Conservation (phyloP, 1,140 invertebrate genomes). For the Philotrypesis tridentata region DNA sequence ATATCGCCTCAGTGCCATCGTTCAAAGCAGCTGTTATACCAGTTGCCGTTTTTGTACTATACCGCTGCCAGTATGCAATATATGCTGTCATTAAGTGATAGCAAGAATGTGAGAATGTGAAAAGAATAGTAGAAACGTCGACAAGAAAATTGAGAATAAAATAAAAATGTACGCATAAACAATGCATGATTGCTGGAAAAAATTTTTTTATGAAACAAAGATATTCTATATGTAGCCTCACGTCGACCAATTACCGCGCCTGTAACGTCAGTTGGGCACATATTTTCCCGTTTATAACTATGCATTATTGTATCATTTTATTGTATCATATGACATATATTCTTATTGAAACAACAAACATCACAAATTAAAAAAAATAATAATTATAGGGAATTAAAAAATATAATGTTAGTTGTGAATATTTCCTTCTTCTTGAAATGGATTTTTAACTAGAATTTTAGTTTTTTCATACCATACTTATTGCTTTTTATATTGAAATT, state of each 20-base stretch:
- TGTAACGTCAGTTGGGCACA: slow-evolving; percentile 57
- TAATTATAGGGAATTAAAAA: not conserved
- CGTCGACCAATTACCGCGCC: slow-evolving; percentile 68
- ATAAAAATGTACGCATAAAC: slow-evolving; percentile 61
- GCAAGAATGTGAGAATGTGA: slow-evolving; percentile 12
- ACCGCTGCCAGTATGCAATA: slow-evolving; percentile 67
- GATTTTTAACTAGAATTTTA: too few species aligned
- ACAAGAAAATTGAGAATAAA: not conserved
- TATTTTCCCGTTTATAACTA: slow-evolving; percentile 50
- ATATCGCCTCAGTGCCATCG: not conserved
- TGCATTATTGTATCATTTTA: slow-evolving; percentile 67
- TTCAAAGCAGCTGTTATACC: slow-evolving; percentile 13
- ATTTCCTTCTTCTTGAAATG: too few species aligned
- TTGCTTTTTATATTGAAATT: too few species aligned
- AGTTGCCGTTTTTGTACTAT: slow-evolving; percentile 52
- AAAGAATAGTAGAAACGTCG: not conserved
- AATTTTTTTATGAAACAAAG: slow-evolving; percentile 71
- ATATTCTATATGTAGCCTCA: slow-evolving; percentile 63
- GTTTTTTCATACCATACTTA: too few species aligned
- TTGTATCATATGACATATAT: slow-evolving; percentile 65
- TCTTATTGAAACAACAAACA: slow-evolving; percentile 30
- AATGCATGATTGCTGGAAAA: slow-evolving; percentile 67
- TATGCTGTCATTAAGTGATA: slow-evolving; percentile 50
- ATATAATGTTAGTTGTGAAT: too few species aligned
- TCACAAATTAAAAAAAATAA: not conserved